Evolutionary conservation across 2,113 vertebrate genomes (phyloP).

Genomic region (Bungarus multicinctus): DNA sequence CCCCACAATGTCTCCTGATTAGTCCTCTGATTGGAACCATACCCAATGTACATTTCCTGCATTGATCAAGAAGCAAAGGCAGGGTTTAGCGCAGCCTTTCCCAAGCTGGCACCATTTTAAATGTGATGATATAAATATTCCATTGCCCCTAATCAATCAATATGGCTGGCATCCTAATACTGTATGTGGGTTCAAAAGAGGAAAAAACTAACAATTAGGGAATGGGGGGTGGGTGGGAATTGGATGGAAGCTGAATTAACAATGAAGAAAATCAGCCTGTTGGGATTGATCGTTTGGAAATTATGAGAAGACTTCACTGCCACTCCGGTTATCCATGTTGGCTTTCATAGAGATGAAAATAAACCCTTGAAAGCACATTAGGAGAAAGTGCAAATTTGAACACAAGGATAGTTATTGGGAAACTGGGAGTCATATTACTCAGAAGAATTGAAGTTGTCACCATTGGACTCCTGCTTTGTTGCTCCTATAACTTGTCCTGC

Average conservation of each 20-base stretch:
- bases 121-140: neutral
- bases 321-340: neutral
- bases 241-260: neutral
- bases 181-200: neutral
- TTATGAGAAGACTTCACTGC: neutral
- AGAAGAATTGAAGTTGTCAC: neutral
- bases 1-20: neutral
- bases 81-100: neutral
- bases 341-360: neutral
- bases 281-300: neutral
- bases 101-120: neutral
- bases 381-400: neutral
- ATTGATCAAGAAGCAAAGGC: neutral
- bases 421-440: neutral
- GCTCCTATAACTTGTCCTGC: neutral
- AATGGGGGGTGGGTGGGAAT: neutral
- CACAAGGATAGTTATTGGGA: neutral
- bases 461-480: neutral
- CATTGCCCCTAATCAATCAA: neutral
- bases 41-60: neutral
- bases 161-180: neutral
- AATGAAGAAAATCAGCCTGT: neutral
- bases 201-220: neutral
- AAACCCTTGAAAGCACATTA: neutral
- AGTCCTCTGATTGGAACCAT: neutral